Evolutionary conservation across 1,140 invertebrate species (phyloP).

Genomic region (Catajapyx aquilonaris): DNA sequence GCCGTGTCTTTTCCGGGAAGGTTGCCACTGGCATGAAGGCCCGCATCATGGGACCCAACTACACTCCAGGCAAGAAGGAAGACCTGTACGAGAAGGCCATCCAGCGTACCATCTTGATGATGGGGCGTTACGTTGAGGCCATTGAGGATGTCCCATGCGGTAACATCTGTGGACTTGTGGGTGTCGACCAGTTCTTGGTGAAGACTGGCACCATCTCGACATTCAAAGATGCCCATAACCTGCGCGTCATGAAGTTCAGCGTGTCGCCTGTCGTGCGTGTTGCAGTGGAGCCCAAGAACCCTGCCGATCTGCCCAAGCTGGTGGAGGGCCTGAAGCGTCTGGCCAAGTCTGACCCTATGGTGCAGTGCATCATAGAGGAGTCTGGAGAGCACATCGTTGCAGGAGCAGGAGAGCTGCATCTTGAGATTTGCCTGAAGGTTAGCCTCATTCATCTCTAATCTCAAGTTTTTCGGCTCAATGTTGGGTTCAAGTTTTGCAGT

Average conservation of each 20-base stretch:
- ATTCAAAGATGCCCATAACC: conserved; percentile 97
- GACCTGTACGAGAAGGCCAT: conserved; percentile 98
- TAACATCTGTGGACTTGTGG: conserved; percentile 99
- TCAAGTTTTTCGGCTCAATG: too few species aligned
- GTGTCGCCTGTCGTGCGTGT: conserved; percentile 98
- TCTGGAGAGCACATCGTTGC: conserved; percentile 99
- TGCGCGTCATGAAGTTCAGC: conserved; percentile 97
- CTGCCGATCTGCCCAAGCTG: conserved; percentile 94
- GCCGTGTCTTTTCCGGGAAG: conserved; percentile 94
- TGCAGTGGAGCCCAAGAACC: conserved; percentile 98
- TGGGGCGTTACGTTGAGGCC: conserved; percentile 98
- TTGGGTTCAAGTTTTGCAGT: too few species aligned
- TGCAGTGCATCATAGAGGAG: conserved; percentile 98
- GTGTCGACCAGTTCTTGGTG: conserved; percentile 97
- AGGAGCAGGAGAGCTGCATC: conserved; percentile 96
- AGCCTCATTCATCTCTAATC: too few species aligned
- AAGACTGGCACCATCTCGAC: conserved; percentile 99
- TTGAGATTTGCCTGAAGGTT: conserved; percentile 94
- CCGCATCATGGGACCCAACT: conserved; percentile 98
- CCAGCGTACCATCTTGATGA: conserved; percentile 99
- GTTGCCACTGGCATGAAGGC: conserved; percentile 84
- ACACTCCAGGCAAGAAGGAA: conserved; percentile 92
- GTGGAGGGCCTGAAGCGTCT: conserved; percentile 96
- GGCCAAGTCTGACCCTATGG: conserved; percentile 99
- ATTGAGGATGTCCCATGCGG: conserved; percentile 99